A percentile compares a stretch with the other conserved stretches of the same genome.
These are phyloP conservation scores for Trididemnum clinides DNA, from an alignment of 23 tunicate genomes.

Conservation along the genomic window DNA sequence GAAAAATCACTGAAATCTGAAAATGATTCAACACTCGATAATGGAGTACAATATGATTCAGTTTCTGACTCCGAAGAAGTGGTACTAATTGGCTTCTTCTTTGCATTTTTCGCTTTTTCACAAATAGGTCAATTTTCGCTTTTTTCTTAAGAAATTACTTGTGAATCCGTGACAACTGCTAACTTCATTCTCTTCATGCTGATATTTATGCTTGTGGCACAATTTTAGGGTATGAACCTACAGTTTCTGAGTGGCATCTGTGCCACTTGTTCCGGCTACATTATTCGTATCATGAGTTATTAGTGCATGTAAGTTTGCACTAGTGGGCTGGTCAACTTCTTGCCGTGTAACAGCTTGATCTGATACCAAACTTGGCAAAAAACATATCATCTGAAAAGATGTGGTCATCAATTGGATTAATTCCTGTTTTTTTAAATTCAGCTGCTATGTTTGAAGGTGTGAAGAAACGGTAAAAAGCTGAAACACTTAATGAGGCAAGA, in stretches of 20 bases:
- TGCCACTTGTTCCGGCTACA: too few relatives aligned
- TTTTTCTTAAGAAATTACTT: background rate
- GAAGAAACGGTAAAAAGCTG: slow-evolving; percentile 17
- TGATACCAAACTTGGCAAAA: background rate
- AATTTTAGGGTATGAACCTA: slow-evolving; percentile 2
- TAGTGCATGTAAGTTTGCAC: background rate
- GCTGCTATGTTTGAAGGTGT: slow-evolving; percentile 10
- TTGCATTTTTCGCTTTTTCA: too few relatives aligned
- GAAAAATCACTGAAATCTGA: too few relatives aligned
- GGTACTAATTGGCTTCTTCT: too few relatives aligned
- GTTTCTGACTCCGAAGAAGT: too few relatives aligned
- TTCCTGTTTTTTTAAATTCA: slow-evolving; percentile 20
- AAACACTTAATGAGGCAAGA: slow-evolving; percentile 23
- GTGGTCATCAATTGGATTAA: background rate
- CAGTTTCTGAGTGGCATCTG: background rate
- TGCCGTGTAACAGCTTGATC: background rate
- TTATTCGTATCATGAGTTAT: too few relatives aligned
- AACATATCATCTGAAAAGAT: slow-evolving; percentile 11
- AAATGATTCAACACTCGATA: too few relatives aligned
- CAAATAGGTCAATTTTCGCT: too few relatives aligned
- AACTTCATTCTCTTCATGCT: background rate
- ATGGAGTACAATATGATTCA: too few relatives aligned
- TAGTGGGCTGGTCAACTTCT: background rate
- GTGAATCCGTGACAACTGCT: background rate
- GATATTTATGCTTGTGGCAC: background rate